Conservation (phyloP, 2,888 invertebrate species). For the Spilarctia lutea region DNA sequence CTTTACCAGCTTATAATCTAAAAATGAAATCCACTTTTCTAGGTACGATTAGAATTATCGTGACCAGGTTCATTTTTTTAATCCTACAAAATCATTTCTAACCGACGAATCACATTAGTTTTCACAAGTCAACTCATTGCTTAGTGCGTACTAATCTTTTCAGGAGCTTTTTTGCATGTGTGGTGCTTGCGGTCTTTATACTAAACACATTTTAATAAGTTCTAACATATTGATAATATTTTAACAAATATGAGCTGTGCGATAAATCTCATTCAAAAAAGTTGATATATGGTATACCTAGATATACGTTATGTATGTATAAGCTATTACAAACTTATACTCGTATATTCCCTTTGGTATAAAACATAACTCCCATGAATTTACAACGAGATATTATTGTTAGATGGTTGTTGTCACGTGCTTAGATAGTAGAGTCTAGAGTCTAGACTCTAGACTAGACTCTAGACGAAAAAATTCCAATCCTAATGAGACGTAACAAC, state of each 20-base stretch:
- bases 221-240: neutral
- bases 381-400: too few species aligned
- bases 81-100: neutral
- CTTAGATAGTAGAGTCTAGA: too few species aligned
- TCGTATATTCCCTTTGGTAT: too few species aligned
- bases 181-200: neutral
- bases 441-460: too few species aligned
- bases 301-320: neutral
- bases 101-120: neutral
- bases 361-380: too few species aligned
- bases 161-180: neutral
- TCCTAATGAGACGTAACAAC: too few species aligned
- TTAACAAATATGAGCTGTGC: neutral
- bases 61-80: neutral
- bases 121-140: neutral
- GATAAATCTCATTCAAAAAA: neutral
- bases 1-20: too few species aligned
- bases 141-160: neutral
- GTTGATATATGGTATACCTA: constrained; percentile 3
- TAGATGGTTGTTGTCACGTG: too few species aligned
- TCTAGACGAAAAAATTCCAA: too few species aligned
- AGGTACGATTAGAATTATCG: too few species aligned
- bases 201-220: neutral
- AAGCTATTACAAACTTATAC: too few species aligned
- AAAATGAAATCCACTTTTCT: too few species aligned